These are phyloP conservation scores for Physocephala rufipes DNA, from an alignment of 2,888 invertebrate species.

Conservation along the genomic window DNA sequence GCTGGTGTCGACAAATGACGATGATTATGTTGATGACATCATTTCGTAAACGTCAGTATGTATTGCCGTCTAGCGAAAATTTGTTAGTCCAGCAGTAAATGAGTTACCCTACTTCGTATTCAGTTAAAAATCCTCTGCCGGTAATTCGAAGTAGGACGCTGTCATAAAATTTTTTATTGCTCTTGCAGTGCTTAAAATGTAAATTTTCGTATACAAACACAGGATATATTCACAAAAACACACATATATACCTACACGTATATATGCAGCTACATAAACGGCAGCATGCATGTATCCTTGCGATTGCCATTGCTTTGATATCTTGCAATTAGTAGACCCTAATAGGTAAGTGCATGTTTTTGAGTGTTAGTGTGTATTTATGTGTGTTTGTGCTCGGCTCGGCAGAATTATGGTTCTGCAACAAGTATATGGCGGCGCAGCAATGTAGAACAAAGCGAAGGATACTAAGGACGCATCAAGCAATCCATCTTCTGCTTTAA, in stretches of 20 bases:
- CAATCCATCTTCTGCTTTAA: background rate
- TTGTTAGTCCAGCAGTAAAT: constrained; percentile 1
- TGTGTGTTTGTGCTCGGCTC: background rate
- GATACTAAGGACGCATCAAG: background rate
- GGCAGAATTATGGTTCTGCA: too few relatives aligned
- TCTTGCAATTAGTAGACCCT: constrained; percentile 23
- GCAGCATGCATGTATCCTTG: constrained; percentile 14
- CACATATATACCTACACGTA: background rate
- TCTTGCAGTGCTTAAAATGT: constrained; percentile 5
- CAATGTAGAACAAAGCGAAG: too few relatives aligned
- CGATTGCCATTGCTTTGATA: constrained; percentile 8
- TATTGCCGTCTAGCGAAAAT: background rate
- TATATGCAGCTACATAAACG: too few relatives aligned
- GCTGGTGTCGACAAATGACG: too few relatives aligned
- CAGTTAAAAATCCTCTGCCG: constrained; percentile 1
- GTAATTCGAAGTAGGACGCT: constrained; percentile 10
- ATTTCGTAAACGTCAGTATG: background rate
- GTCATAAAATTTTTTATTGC: constrained; percentile 10
- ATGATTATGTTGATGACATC: background rate
- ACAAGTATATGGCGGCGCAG: constrained; percentile 14
- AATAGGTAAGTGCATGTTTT: too few relatives aligned
- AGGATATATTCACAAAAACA: background rate
- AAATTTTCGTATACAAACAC: constrained; percentile 19
- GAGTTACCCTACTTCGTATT: background rate
- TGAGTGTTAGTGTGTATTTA: background rate